These are phyloP conservation scores for Lasioglossum lativentre DNA, from an alignment of 2,888 invertebrate genomes.

Conservation along the genomic window DNA sequence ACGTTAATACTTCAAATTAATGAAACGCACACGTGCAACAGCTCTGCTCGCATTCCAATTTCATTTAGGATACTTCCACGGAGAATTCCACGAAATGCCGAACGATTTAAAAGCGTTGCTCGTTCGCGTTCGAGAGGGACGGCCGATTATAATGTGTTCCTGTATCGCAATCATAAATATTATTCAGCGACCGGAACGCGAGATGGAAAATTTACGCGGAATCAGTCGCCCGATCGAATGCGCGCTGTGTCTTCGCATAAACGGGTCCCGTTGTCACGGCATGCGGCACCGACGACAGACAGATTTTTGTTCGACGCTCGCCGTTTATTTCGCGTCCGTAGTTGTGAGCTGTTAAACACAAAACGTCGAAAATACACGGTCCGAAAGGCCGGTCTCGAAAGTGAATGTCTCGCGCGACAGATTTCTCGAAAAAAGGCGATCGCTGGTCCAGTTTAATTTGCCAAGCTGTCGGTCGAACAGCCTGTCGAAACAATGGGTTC, in stretches of 20 bases:
- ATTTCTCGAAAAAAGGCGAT: neutral
- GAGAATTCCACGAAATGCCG: neutral
- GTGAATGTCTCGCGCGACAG: neutral
- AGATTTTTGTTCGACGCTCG: neutral
- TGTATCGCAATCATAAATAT: neutral
- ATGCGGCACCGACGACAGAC: neutral
- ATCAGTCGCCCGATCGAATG: neutral
- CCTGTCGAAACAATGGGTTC: neutral
- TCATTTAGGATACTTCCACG: neutral
- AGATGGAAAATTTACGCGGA: neutral
- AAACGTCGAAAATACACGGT: neutral
- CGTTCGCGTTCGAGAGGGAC: neutral
- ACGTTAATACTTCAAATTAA: neutral
- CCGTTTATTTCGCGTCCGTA: neutral
- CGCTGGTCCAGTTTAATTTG: slow-evolving; percentile 16
- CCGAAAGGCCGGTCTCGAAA: neutral
- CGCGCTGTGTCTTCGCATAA: neutral
- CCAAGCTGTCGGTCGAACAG: neutral
- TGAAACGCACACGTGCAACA: neutral
- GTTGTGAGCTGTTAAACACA: neutral
- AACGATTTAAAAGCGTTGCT: neutral
- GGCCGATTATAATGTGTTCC: neutral
- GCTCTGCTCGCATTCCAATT: neutral
- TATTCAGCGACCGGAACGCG: neutral
- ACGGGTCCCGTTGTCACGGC: neutral